Evolutionary conservation across 1,140 invertebrate species (phyloP).

Genomic region (Bombus fervidus): DNA sequence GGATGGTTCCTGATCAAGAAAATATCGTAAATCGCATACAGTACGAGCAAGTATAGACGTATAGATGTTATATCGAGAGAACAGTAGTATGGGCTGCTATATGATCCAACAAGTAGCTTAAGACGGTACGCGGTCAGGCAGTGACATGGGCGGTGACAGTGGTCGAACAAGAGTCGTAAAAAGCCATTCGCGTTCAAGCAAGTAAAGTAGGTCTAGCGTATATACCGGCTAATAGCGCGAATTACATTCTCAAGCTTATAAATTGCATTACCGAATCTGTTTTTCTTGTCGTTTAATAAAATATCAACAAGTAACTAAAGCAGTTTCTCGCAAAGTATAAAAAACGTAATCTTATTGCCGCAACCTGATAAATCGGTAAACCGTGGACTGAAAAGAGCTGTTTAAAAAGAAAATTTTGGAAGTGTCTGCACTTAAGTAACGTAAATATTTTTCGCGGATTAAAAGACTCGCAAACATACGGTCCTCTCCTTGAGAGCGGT

Average conservation of each 20-base stretch:
- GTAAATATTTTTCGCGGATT: slow-evolving; percentile 38
- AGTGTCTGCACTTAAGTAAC: slow-evolving; percentile 31
- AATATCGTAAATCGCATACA: not conserved
- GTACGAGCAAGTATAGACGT: not conserved
- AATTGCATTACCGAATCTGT: not conserved
- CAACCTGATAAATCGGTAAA: not conserved
- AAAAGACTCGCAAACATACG: slow-evolving; percentile 56
- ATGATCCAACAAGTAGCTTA: not conserved
- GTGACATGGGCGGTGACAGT: not conserved
- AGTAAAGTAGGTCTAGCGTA: not conserved
- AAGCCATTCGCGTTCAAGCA: not conserved
- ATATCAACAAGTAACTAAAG: not conserved
- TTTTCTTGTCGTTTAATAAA: not conserved
- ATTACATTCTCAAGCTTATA: not conserved
- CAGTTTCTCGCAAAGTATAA: not conserved
- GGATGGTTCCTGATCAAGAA: not conserved
- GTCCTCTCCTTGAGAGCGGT: slow-evolving; percentile 13
- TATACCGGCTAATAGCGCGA: not conserved
- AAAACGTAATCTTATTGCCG: not conserved
- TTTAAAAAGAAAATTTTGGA: not conserved
- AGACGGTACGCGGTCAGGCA: not conserved
- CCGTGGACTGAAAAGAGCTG: not conserved
- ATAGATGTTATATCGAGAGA: too few species aligned
- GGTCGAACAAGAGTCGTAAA: not conserved
- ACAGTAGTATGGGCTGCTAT: not conserved